phyloP scores from a whole-genome alignment of 2,888 invertebrate genomes.

The Thelaira solivaga region DNA sequence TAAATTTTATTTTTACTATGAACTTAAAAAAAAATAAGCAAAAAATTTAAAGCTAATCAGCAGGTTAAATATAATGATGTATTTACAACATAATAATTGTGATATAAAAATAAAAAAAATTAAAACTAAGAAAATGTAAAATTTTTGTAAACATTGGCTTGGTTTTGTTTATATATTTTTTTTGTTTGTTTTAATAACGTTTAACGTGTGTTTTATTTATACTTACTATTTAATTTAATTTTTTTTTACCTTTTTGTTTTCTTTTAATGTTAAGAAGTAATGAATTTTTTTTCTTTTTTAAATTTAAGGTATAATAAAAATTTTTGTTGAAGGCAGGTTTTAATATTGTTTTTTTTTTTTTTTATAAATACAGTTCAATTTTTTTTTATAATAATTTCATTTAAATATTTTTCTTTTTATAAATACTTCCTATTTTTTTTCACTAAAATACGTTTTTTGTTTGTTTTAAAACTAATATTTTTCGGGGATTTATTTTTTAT shows the following conservation, averaged over 20 bases:
- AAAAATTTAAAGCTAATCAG: too few species aligned
- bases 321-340: constrained; percentile 73
- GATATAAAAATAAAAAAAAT: too few species aligned
- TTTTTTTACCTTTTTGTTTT: constrained; percentile 7
- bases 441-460: constrained; percentile 61
- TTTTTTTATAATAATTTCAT: constrained; percentile 51
- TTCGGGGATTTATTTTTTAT: constrained; percentile 64
- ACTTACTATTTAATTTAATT: constrained; percentile 65
- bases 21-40: too few species aligned
- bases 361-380: constrained; percentile 71
- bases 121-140: constrained; percentile 60
- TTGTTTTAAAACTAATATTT: constrained; percentile 68
- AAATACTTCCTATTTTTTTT: constrained; percentile 60
- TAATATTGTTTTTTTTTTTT: constrained; percentile 71
- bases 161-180: constrained; percentile 50
- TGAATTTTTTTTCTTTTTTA: constrained; percentile 35
- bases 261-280: constrained; percentile 53
- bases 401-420: constrained; percentile 46
- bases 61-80: too few species aligned
- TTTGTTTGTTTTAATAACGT: constrained; percentile 58
- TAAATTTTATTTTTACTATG: too few species aligned
- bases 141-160: constrained; percentile 64
- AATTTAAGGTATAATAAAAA: constrained; percentile 69
- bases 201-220: constrained; percentile 49
- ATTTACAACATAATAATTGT: too few species aligned